These are phyloP conservation scores for Scarus forsteni DNA, from an alignment of 2,797 vertebrate genomes.

Conservation along the genomic window DNA sequence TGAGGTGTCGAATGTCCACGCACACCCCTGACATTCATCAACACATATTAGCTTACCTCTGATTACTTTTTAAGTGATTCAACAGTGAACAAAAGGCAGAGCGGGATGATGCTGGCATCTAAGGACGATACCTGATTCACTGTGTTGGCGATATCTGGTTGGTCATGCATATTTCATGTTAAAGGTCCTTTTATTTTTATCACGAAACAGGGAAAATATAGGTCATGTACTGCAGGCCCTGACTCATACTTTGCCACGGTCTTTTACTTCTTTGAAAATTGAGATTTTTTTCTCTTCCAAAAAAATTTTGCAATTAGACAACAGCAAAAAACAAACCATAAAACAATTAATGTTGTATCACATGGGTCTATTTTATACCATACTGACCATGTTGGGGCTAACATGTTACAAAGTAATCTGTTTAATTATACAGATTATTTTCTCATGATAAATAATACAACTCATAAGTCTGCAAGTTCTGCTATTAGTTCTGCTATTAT, in stretches of 20 bases:
- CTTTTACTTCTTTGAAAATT: background rate
- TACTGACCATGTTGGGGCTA: too few relatives aligned
- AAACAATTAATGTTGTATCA: too few relatives aligned
- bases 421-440: too few relatives aligned
- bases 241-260: background rate
- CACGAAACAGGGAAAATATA: conserved; percentile 1
- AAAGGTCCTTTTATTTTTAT: conserved; percentile 6
- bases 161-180: background rate
- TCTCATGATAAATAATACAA: too few relatives aligned
- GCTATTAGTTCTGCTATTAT: too few relatives aligned
- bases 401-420: too few relatives aligned
- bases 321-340: too few relatives aligned
- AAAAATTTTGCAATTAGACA: too few relatives aligned
- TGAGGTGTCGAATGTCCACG: conserved; percentile 67
- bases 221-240: background rate
- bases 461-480: too few relatives aligned
- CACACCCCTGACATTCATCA: conserved; percentile 58
- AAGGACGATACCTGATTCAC: background rate
- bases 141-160: background rate
- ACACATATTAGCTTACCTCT: conserved; percentile 61
- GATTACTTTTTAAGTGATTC: conserved; percentile 50
- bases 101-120: conserved; percentile 6
- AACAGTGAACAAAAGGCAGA: conserved; percentile 42
- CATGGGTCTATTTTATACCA: too few relatives aligned
- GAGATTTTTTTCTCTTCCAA: too few relatives aligned